A percentile compares a stretch with the other conserved stretches of the same genome.
Conservation (phyloP, 2,797 vertebrate genomes). For the Triplophysa bombifrons region DNA sequence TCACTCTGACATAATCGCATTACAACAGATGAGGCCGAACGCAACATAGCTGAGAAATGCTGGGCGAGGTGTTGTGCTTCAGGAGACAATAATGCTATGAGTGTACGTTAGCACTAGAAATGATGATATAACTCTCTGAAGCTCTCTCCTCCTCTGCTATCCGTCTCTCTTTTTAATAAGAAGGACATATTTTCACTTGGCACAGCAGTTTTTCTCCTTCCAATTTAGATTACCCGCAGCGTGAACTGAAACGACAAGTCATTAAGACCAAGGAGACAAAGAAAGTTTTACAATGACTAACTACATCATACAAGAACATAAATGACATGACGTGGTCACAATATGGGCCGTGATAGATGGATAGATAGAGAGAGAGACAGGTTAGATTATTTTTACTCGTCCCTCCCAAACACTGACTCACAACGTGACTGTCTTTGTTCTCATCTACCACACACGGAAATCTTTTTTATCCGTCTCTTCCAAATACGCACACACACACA, state of each 20-base stretch:
- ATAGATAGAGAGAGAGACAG: background rate
- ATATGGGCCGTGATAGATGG: background rate
- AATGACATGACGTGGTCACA: background rate
- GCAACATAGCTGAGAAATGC: constrained; percentile 11
- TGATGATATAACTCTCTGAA: constrained; percentile 26
- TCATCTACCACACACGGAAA: too few species aligned
- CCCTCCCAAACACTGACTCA: too few species aligned
- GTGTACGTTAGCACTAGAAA: constrained; percentile 55
- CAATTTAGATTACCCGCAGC: constrained; percentile 60
- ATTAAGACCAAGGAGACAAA: constrained; percentile 60
- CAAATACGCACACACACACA: background rate
- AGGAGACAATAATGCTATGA: constrained; percentile 40
- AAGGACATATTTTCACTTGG: constrained; percentile 33
- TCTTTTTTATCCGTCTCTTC: too few species aligned
- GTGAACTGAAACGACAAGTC: constrained; percentile 63
- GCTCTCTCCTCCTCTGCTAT: constrained; percentile 13
- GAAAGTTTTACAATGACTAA: constrained; percentile 43
- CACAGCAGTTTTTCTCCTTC: constrained; percentile 55
- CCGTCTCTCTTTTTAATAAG: background rate
- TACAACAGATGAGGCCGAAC: constrained; percentile 15
- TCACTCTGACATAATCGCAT: constrained; percentile 25
- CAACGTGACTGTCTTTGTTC: too few species aligned
- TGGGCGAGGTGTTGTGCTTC: constrained; percentile 38
- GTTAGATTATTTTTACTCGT: too few species aligned
- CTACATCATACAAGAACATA: constrained; percentile 41